Conservation (phyloP, 2,113 vertebrate genomes). For the Odocoileus virginianus region DNA sequence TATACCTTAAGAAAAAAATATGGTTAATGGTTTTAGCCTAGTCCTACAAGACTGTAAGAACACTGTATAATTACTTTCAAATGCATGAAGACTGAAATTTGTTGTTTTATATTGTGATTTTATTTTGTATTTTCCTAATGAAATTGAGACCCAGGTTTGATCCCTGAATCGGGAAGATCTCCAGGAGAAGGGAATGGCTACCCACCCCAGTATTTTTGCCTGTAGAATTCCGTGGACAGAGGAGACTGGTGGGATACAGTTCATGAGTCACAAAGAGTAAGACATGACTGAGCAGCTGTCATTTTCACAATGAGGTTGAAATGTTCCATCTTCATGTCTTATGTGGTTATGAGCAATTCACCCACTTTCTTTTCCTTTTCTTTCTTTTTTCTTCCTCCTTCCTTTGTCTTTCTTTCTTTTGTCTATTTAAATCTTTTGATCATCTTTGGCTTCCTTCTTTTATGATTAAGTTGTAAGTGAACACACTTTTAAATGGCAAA, state of each 20-base stretch:
- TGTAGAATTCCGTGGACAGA: not conserved
- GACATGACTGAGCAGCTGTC: not conserved
- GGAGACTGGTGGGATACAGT: not conserved
- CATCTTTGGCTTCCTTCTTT: not conserved
- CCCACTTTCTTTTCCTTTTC: not conserved
- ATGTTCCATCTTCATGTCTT: not conserved
- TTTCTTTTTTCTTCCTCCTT: not conserved
- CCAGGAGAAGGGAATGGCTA: not conserved
- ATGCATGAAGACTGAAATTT: not conserved
- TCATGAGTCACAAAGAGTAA: not conserved
- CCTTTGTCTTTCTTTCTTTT: not conserved
- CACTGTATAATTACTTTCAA: not conserved
- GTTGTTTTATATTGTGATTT: not conserved
- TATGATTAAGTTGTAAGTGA: not conserved
- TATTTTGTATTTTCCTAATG: not conserved
- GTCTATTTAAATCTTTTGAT: not conserved
- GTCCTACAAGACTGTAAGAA: not conserved
- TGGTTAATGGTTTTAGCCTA: not conserved
- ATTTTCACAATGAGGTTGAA: not conserved
- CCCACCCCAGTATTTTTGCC: not conserved
- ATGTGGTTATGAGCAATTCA: not conserved
- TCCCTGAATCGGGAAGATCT: not conserved
- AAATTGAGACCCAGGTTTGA: not conserved
- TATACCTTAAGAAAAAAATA: not conserved
- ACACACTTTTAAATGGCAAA: not conserved